Conservation (phyloP, 2,888 invertebrate species). For the Thymelicus sylvestris region DNA sequence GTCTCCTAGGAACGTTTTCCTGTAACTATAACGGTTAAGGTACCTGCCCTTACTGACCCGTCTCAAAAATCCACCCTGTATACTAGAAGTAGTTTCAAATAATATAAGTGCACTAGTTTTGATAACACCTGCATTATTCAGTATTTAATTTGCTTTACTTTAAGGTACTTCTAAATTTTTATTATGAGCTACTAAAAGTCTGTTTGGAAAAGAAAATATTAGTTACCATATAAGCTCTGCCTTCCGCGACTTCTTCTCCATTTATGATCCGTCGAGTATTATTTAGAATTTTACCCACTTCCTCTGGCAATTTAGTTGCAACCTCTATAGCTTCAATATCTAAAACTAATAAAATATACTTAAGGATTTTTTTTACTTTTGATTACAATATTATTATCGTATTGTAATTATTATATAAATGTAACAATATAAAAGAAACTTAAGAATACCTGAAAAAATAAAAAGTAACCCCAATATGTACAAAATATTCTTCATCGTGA, state of each 20-base stretch:
- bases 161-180: background rate
- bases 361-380: too few species aligned
- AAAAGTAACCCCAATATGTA: conserved; percentile 50
- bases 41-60: too few species aligned
- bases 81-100: too few species aligned
- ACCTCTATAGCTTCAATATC: conserved; percentile 59
- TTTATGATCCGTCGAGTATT: conserved; percentile 67
- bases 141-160: too few species aligned
- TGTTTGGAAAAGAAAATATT: background rate
- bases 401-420: too few species aligned
- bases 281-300: conserved; percentile 57
- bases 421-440: background rate
- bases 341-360: conserved; percentile 47
- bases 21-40: too few species aligned
- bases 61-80: too few species aligned
- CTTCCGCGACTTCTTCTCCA: conserved; percentile 63
- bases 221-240: conserved; percentile 70
- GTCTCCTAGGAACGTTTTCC: too few species aligned
- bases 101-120: too few species aligned
- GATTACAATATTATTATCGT: too few species aligned
- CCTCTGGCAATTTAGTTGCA: conserved; percentile 60
- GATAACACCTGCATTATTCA: too few species aligned
- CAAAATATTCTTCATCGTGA: conserved; percentile 55
- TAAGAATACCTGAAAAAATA: conserved; percentile 52
- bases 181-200: background rate